phyloP scores from a whole-genome alignment of 2,888 invertebrate species.

The Stenichneumon culpator region DNA sequence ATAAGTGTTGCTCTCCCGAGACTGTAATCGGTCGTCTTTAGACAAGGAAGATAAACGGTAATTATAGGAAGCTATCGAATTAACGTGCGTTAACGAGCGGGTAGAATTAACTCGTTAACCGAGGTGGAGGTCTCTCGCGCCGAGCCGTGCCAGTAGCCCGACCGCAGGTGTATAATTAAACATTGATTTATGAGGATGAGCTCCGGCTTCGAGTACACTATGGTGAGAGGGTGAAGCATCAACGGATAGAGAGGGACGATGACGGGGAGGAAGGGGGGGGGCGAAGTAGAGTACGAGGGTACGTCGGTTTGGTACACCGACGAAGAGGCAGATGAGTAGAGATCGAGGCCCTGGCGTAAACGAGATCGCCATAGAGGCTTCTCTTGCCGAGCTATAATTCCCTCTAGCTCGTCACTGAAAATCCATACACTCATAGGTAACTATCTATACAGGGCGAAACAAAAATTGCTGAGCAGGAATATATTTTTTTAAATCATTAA shows the following conservation, averaged over 20 bases:
- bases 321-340: slow-evolving; percentile 41
- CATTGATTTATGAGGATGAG: slow-evolving; percentile 71
- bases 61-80: slow-evolving; percentile 67
- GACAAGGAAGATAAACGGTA: slow-evolving; percentile 66
- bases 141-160: slow-evolving; percentile 46
- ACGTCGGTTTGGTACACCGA: slow-evolving; percentile 3
- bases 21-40: slow-evolving; percentile 26
- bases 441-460: background rate
- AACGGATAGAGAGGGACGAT: slow-evolving; percentile 29
- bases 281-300: slow-evolving; percentile 4
- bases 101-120: slow-evolving; percentile 69
- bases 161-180: slow-evolving; percentile 70
- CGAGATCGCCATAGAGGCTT: slow-evolving; percentile 30
- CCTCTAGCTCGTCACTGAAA: background rate
- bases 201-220: slow-evolving; percentile 44
- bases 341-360: slow-evolving; percentile 53
- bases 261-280: slow-evolving; percentile 30
- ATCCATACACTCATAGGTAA: background rate
- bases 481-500: background rate
- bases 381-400: slow-evolving; percentile 1
- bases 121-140: slow-evolving; percentile 40
- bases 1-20: background rate
- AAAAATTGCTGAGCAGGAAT: background rate
- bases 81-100: slow-evolving; percentile 63
- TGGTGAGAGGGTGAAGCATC: slow-evolving; percentile 48